Percentiles rank a stretch among this genome's conserved stretches.
Conservation (phyloP, 2,797 vertebrate species). For the Australoheros facetus region DNA sequence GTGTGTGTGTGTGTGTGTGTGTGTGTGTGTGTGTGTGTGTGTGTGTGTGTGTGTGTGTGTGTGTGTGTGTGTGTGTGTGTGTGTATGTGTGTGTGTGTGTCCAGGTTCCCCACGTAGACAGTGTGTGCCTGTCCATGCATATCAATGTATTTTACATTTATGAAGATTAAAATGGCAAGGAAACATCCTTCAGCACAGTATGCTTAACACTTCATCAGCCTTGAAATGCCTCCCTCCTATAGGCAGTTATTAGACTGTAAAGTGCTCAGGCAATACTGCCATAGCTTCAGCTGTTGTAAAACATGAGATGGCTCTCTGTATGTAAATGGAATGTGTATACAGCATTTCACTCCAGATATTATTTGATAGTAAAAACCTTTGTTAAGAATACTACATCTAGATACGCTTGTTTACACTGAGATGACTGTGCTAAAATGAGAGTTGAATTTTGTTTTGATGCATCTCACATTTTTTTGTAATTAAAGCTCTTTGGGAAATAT, state of each 20-base stretch:
- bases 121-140: not conserved
- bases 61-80: too few species aligned
- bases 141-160: slow-evolving; percentile 2
- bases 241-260: slow-evolving; percentile 25
- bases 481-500: not conserved
- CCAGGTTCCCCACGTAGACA: slow-evolving; percentile 5
- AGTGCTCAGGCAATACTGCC: not conserved
- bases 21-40: too few species aligned
- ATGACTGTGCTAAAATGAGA: not conserved
- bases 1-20: too few species aligned
- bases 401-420: not conserved
- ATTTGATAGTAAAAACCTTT: not conserved
- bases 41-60: too few species aligned
- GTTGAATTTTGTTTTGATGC: not conserved
- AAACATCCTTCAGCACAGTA: slow-evolving; percentile 2
- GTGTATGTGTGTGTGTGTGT: slow-evolving; percentile 4
- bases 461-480: too few species aligned
- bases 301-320: not conserved
- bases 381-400: not conserved
- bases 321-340: not conserved
- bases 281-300: slow-evolving; percentile 12
- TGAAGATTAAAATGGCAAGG: slow-evolving; percentile 4
- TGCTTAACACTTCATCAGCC: slow-evolving; percentile 12
- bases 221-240: slow-evolving; percentile 13
- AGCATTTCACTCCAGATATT: not conserved